phyloP scores from a whole-genome alignment of 2,888 invertebrate genomes.

The Epistrophella euchroma region DNA sequence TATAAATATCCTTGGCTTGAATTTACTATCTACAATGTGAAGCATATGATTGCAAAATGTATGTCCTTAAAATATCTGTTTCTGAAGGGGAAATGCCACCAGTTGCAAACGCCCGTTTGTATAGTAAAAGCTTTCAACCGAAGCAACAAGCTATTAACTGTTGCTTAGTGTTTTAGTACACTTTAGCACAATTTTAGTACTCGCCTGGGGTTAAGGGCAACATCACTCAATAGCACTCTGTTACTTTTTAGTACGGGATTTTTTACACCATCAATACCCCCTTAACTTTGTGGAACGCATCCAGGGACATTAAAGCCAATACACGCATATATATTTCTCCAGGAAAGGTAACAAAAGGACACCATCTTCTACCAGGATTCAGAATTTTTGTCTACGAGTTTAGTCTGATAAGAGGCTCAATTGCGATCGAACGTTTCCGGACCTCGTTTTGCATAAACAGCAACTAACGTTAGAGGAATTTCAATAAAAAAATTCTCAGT shows the following conservation, averaged over 20 bases:
- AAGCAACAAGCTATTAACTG: conserved; percentile 72
- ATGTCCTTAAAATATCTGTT: conserved; percentile 37
- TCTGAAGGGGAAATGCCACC: conserved; percentile 62
- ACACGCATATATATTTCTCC: conserved; percentile 57
- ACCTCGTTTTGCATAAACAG: conserved; percentile 53
- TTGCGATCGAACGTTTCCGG: conserved; percentile 76
- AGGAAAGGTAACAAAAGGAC: conserved; percentile 53
- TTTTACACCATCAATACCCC: conserved; percentile 50
- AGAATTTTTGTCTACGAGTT: conserved; percentile 58
- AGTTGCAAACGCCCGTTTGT: conserved; percentile 58
- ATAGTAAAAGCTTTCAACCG: conserved; percentile 25
- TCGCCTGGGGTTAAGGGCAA: conserved; percentile 34
- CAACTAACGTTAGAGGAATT: conserved; percentile 44
- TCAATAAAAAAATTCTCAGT: conserved; percentile 8
- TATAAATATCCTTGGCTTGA: conserved; percentile 37
- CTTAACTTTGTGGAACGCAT: conserved; percentile 67
- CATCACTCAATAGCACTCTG: conserved; percentile 11
- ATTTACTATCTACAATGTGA: not conserved
- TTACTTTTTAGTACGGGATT: conserved; percentile 39
- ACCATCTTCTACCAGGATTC: conserved; percentile 63
- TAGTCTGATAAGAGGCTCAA: conserved; percentile 76
- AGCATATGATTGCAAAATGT: conserved; percentile 43
- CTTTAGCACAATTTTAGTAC: conserved; percentile 28
- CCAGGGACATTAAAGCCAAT: conserved; percentile 66
- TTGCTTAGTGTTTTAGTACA: conserved; percentile 38